Percentiles rank a stretch among this genome's conserved stretches.
phyloP scores from a whole-genome alignment of 2,797 vertebrate species.

The Crax fasciolata region DNA sequence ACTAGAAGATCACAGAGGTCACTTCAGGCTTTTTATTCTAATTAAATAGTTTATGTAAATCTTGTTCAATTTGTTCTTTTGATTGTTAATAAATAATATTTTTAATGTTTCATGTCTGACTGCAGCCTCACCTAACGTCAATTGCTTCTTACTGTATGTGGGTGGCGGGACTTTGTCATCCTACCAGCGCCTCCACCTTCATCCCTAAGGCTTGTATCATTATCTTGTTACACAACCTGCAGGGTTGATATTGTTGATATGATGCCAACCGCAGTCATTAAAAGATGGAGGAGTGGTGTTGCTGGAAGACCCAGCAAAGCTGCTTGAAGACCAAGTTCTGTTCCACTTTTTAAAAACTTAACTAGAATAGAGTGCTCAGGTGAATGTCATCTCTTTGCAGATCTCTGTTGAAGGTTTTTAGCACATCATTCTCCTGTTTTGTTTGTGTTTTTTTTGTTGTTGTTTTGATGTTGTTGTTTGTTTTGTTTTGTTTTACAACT shows the following conservation, averaged over 20 bases:
- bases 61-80: neutral
- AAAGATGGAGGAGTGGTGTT: neutral
- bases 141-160: conserved; percentile 18
- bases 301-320: neutral
- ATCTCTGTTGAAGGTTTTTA: neutral
- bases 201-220: conserved; percentile 19
- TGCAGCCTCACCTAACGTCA: conserved; percentile 41
- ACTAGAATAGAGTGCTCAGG: neutral
- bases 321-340: neutral
- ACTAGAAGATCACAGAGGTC: conserved; percentile 21
- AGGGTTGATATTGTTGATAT: conserved; percentile 18
- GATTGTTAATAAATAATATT: conserved; percentile 37
- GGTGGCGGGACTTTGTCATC: conserved; percentile 35
- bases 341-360: neutral
- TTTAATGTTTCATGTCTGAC: conserved; percentile 12
- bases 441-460: too few relatives aligned
- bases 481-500: neutral
- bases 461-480: too few relatives aligned
- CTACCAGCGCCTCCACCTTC: conserved; percentile 41
- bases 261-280: neutral
- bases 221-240: conserved; percentile 39
- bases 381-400: neutral
- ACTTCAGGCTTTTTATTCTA: conserved; percentile 28
- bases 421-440: neutral
- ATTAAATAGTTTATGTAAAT: conserved; percentile 40